Conservation (phyloP, 2,888 invertebrate genomes). For the Drosophila mulleri region DNA sequence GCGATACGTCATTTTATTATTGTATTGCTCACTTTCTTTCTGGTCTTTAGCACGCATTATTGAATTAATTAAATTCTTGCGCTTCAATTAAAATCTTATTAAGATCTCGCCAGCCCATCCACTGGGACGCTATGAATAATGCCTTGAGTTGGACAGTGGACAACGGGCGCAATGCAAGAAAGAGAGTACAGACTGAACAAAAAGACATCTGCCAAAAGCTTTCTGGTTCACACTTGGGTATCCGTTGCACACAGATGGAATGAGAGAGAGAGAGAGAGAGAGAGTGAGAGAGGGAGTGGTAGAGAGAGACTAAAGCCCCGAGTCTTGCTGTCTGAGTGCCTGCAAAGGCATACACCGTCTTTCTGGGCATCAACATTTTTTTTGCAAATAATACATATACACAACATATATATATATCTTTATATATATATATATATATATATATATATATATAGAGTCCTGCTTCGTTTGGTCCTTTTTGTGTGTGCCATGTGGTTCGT, state of each 20-base stretch:
- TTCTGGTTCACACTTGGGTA: slow-evolving; percentile 69
- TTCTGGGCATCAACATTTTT: slow-evolving; percentile 38
- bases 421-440: slow-evolving; percentile 1
- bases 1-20: slow-evolving; percentile 34
- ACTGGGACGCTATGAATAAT: slow-evolving; percentile 34
- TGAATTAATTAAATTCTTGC: slow-evolving; percentile 82
- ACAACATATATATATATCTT: no score
- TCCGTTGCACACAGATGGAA: slow-evolving; percentile 17
- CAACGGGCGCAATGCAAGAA: slow-evolving; percentile 5
- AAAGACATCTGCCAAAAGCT: slow-evolving; percentile 60
- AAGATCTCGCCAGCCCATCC: slow-evolving; percentile 61
- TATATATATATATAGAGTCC: slow-evolving; percentile 19
- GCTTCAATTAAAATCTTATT: slow-evolving; percentile 82
- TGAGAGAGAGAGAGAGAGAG: neutral
- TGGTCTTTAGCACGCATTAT: slow-evolving; percentile 62
- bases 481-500: slow-evolving; percentile 44
- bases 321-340: slow-evolving; percentile 1
- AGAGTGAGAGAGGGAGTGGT: no score
- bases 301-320: neutral
- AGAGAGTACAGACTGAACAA: neutral
- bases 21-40: slow-evolving; percentile 29
- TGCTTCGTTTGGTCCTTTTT: slow-evolving; percentile 54
- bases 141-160: slow-evolving; percentile 17
- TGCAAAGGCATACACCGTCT: neutral
- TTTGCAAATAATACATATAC: slow-evolving; percentile 43